Conservation (phyloP, 1,140 invertebrate species). For the Pomphorhynchus laevis region DNA sequence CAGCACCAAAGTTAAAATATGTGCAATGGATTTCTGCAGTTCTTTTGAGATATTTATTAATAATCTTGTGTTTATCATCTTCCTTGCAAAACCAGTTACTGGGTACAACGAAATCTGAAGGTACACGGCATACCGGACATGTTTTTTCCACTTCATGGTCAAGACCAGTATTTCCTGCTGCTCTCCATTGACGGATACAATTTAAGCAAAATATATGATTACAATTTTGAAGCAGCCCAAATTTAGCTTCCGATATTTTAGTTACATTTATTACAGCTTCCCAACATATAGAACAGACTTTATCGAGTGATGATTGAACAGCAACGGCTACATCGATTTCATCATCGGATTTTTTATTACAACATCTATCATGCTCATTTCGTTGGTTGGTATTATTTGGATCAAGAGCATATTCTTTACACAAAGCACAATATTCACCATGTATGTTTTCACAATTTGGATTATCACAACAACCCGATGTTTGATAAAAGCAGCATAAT, state of each 20-base stretch:
- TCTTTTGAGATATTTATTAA: conserved; percentile 37
- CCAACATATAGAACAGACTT: conserved; percentile 52
- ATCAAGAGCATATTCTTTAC: too few relatives aligned
- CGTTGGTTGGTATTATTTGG: too few relatives aligned
- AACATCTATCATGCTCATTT: too few relatives aligned
- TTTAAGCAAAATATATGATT: conserved; percentile 48
- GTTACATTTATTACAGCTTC: conserved; percentile 39
- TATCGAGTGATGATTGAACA: conserved; percentile 37
- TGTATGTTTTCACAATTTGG: too few relatives aligned
- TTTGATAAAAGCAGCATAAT: too few relatives aligned
- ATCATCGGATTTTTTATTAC: conserved; percentile 35
- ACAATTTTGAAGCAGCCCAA: conserved; percentile 53
- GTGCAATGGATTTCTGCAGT: conserved; percentile 45
- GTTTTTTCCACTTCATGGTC: conserved; percentile 7
- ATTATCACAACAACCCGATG: too few relatives aligned
- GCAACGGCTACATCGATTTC: conserved; percentile 58
- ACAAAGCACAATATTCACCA: too few relatives aligned
- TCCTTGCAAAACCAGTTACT: conserved; percentile 51
- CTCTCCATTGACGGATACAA: conserved; percentile 50
- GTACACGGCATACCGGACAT: conserved; percentile 46
- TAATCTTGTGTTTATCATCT: conserved; percentile 45
- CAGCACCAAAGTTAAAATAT: conserved; percentile 41
- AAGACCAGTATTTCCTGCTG: conserved; percentile 20
- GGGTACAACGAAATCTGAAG: conserved; percentile 51
- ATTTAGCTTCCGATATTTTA: conserved; percentile 28